Conservation (phyloP, 2,888 invertebrate genomes). For the Spisula subtruncata region DNA sequence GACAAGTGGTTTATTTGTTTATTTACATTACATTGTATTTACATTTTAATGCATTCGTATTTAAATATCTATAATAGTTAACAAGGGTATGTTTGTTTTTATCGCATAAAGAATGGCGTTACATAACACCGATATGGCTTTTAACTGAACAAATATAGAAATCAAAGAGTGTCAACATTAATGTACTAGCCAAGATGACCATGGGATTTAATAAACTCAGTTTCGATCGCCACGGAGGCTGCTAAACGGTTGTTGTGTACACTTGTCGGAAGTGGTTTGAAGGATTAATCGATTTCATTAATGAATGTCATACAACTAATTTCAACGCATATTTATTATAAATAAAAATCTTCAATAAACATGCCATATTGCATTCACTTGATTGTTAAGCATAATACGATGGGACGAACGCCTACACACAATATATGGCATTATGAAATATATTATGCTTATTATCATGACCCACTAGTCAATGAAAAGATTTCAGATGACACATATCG, state of each 20-base stretch:
- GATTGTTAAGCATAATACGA: no score
- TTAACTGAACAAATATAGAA: neutral
- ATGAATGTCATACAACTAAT: neutral
- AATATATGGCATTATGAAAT: no score
- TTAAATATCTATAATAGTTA: neutral
- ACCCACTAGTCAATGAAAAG: no score
- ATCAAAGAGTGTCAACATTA: neutral
- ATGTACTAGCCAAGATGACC: neutral
- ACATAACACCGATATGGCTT: neutral
- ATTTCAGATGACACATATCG: no score
- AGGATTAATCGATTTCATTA: neutral
- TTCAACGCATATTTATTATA: neutral
- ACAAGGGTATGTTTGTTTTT: neutral
- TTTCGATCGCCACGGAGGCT: no score
- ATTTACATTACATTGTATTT: neutral
- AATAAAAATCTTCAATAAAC: no score
- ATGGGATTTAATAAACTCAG: no score
- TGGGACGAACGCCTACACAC: no score
- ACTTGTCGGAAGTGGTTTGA: no score
- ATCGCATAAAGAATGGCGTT: neutral
- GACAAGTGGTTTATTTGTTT: neutral
- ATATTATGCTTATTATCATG: no score
- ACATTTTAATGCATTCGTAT: neutral
- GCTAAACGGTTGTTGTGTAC: no score
- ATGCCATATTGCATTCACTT: no score